phyloP scores from a whole-genome alignment of 2,113 vertebrate species.

The Atractosteus spatula region DNA sequence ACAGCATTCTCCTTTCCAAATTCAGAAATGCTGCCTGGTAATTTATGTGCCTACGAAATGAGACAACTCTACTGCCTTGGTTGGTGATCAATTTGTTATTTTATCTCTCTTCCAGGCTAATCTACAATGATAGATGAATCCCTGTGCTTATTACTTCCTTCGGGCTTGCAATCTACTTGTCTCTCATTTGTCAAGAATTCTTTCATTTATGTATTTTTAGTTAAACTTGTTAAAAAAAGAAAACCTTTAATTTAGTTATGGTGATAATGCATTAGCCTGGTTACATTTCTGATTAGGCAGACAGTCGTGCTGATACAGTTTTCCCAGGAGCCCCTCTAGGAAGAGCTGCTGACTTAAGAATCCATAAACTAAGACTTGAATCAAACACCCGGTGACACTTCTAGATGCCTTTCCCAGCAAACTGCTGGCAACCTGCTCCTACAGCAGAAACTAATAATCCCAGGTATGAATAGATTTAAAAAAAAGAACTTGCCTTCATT shows the following conservation, averaged over 20 bases:
- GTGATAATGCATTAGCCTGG: not conserved
- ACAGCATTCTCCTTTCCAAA: slow-evolving; percentile 21
- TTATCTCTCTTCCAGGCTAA: slow-evolving; percentile 20
- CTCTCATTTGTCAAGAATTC: slow-evolving; percentile 20
- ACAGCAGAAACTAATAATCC: not conserved
- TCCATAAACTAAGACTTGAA: not conserved
- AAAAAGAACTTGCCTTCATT: no score
- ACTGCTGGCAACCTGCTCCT: not conserved
- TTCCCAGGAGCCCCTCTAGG: not conserved
- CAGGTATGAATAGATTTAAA: not conserved
- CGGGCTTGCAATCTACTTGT: slow-evolving; percentile 21
- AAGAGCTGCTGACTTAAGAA: not conserved
- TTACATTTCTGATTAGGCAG: not conserved
- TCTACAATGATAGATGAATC: slow-evolving; percentile 28
- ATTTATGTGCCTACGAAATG: slow-evolving; percentile 29
- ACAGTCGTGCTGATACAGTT: not conserved
- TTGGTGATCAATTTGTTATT: slow-evolving; percentile 26
- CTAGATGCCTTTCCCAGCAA: not conserved
- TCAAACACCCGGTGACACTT: not conserved
- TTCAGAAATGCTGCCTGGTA: slow-evolving; percentile 1
- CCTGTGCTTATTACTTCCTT: slow-evolving; percentile 17
- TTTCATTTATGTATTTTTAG: slow-evolving; percentile 7
- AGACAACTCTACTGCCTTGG: slow-evolving; percentile 17
- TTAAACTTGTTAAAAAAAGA: slow-evolving; percentile 11
- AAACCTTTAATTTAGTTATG: not conserved